These are phyloP conservation scores for Lordiphosa stackelbergi DNA, from an alignment of 1,140 invertebrate species.

Conservation along the genomic window DNA sequence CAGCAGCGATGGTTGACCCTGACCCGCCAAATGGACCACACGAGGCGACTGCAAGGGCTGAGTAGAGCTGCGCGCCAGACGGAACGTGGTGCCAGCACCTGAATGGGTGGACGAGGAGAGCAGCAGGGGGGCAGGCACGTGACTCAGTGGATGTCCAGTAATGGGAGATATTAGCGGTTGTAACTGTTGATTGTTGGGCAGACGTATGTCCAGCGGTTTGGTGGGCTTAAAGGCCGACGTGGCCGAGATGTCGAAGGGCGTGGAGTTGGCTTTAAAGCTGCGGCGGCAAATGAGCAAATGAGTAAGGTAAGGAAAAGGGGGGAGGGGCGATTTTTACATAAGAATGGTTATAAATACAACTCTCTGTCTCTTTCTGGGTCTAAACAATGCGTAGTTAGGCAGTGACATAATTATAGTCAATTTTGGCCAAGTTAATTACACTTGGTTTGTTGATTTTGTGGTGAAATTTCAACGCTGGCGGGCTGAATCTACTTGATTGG, in stretches of 20 bases:
- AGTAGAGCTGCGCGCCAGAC: conserved; percentile 55
- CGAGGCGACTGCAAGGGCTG: conserved; percentile 62
- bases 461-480: conserved; percentile 53
- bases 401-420: conserved; percentile 48
- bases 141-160: conserved; percentile 54
- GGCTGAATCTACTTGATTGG: conserved; percentile 26
- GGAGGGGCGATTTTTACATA: conserved; percentile 28
- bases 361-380: conserved; percentile 12
- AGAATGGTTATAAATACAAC: conserved; percentile 18
- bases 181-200: conserved; percentile 21
- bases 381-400: conserved; percentile 31
- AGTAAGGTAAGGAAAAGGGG: background rate
- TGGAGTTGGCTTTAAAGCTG: conserved; percentile 72
- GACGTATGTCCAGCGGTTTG: conserved; percentile 62
- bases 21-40: conserved; percentile 41
- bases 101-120: conserved; percentile 56
- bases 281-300: background rate
- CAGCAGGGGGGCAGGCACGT: conserved; percentile 53
- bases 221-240: conserved; percentile 70
- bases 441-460: conserved; percentile 23
- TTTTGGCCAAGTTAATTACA: conserved; percentile 45
- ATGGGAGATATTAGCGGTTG: conserved; percentile 57
- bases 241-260: conserved; percentile 65
- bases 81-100: conserved; percentile 32
- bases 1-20: conserved; percentile 13